Percentiles rank a stretch among this genome's conserved stretches.
phyloP scores from a whole-genome alignment of 1,140 invertebrate genomes.

The Leptinotarsa defecta region DNA sequence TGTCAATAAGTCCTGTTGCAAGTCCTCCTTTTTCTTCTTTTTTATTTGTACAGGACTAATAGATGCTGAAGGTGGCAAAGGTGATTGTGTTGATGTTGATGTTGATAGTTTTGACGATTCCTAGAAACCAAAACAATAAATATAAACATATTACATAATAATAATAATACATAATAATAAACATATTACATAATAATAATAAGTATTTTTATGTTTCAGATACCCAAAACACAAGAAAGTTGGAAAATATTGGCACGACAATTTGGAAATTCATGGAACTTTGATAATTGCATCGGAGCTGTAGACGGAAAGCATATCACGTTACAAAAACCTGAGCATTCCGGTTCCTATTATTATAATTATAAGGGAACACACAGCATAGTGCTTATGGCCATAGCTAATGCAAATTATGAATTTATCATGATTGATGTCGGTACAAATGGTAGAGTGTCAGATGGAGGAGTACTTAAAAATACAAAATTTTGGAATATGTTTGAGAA shows the following conservation, averaged over 20 bases:
- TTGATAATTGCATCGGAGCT: conserved; percentile 51
- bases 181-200: conserved; percentile 7
- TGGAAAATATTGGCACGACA: conserved; percentile 17
- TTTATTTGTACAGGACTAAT: conserved; percentile 15
- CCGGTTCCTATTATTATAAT: conserved; percentile 55
- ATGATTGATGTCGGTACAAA: conserved; percentile 31
- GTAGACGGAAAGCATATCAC: conserved; percentile 56
- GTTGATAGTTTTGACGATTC: conserved; percentile 10
- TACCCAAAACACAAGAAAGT: conserved; percentile 7
- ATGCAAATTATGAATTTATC: conserved; percentile 49
- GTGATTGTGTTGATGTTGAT: conserved; percentile 15
- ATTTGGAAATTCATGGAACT: conserved; percentile 27
- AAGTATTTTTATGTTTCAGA: conserved; percentile 2
- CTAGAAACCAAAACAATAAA: conserved; percentile 22
- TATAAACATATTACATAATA: conserved; percentile 20
- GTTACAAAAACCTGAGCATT: conserved; percentile 45
- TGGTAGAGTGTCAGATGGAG: conserved; percentile 26
- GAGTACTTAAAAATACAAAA: conserved; percentile 24
- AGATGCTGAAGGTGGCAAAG: conserved; percentile 15
- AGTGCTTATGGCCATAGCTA: conserved; percentile 53
- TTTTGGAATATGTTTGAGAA: conserved; percentile 26
- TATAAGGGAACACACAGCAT: conserved; percentile 56
- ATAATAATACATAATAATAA: conserved; percentile 15
- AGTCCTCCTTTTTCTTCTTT: conserved; percentile 15
- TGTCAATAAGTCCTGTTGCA: conserved; percentile 19